Evolutionary conservation across 1,140 invertebrate genomes (phyloP), one percentile per base, ranked within the genome.

Genomic region (Drosophila neocordata): DNA sequence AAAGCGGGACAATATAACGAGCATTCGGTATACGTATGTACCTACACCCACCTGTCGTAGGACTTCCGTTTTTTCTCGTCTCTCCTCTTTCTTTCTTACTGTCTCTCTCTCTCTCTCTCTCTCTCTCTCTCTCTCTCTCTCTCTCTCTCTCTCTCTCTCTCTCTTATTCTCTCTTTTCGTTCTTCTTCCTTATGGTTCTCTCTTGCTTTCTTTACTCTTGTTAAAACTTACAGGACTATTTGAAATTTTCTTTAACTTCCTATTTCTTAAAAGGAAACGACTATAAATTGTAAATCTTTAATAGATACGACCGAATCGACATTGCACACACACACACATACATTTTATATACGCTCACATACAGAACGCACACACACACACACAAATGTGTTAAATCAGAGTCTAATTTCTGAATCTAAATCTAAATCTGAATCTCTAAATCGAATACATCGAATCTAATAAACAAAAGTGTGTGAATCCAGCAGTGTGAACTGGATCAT

Each of bases 401-500:
- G 41, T 48, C 41, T 48, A 11, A 52, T 59, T 56, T 52, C 48
- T 37, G 37, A 31, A 56, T 56, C 31, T 31, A 56, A 56, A 38
- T 38, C 37, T 38, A 38, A 20, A 48, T 48, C 41, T 20, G n/a
- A 48, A 48, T 48, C 41, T 11, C 18, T 20, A 48, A 48, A 18
- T 48, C 41, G 41, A 48, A 48, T 48, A 20, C 34, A 56, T 27
- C 31, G 56, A 71, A 71, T 37, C 55, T 22, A 60, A 62, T 53
- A 53, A 58, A 73, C 60, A 55, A 69, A 20, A 71, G 24, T 48
- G 41, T 48, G 41, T 34, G 60, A 65, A 51, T n/a, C 52, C 75
- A 84, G 79, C 83, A 84, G 82, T 73, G 41, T 48, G 41, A 87
- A 84, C 82, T 71, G 77, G 82, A 84, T 84, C 81, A 83, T 76